phyloP scores from a whole-genome alignment of 1,140 invertebrate genomes.

The Caenorhabditis brenneri region DNA sequence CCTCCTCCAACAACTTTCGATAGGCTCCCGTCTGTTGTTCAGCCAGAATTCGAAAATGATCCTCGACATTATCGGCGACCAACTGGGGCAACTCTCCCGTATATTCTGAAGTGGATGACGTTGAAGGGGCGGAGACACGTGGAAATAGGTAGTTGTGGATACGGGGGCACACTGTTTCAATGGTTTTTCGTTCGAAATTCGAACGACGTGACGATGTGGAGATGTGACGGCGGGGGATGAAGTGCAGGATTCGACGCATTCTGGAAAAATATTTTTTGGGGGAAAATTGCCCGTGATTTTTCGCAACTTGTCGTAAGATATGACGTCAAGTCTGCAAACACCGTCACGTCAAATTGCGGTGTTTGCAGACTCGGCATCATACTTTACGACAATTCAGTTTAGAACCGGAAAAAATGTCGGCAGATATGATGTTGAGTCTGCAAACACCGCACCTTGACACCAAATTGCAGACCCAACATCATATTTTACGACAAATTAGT shows the following conservation, averaged over 20 bases:
- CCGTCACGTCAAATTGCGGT: no score
- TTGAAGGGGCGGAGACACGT: background rate
- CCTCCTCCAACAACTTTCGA: conserved; percentile 26
- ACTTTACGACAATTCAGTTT: no score
- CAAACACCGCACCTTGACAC: no score
- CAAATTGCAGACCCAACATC: no score
- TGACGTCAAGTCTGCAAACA: no score
- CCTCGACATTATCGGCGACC: conserved; percentile 11
- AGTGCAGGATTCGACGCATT: background rate
- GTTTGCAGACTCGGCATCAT: no score
- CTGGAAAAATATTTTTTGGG: background rate
- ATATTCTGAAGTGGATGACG: conserved; percentile 15
- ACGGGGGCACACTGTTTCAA: conserved; percentile 41
- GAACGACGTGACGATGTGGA: background rate
- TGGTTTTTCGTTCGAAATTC: conserved; percentile 44
- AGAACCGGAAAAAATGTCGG: no score
- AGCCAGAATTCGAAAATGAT: conserved; percentile 43
- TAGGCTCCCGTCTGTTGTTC: conserved; percentile 31
- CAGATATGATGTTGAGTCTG: no score
- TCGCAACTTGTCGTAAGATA: no score
- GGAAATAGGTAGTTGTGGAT: conserved; percentile 46
- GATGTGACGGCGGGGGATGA: background rate
- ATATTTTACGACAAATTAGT: no score
- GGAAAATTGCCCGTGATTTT: no score
- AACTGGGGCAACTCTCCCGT: conserved; percentile 11